These are phyloP conservation scores for Allolobophora icterica DNA, from an alignment of 2,888 invertebrate species.

Conservation along the genomic window DNA sequence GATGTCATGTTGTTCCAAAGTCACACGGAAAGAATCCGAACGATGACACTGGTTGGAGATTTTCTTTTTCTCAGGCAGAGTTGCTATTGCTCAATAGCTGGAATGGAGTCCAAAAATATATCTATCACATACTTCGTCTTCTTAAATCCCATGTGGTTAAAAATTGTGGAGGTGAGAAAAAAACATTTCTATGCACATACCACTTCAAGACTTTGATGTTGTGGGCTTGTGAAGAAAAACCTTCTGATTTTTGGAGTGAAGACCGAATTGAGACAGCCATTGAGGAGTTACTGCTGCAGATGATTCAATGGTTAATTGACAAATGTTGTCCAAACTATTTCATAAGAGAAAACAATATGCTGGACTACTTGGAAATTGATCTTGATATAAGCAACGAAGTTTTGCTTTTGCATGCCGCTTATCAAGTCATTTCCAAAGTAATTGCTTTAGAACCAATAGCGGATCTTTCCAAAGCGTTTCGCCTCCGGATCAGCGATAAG, in stretches of 20 bases:
- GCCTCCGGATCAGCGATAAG: too few relatives aligned
- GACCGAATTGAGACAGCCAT: not conserved
- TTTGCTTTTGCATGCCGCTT: not conserved
- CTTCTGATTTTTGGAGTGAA: not conserved
- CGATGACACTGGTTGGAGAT: not conserved
- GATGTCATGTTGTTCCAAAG: not conserved
- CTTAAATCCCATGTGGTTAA: not conserved
- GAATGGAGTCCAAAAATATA: not conserved
- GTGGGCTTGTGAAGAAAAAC: slow-evolving; percentile 14
- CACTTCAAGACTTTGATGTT: not conserved
- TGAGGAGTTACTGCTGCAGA: not conserved
- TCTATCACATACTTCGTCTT: not conserved
- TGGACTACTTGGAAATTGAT: not conserved
- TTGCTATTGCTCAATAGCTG: not conserved
- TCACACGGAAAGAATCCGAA: not conserved
- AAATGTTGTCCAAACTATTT: not conserved
- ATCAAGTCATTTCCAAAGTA: not conserved
- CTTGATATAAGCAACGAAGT: not conserved
- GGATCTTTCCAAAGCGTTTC: too few relatives aligned
- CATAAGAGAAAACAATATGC: not conserved
- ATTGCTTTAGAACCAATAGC: too few relatives aligned
- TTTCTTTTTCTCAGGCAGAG: not conserved
- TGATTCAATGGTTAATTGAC: slow-evolving; percentile 7
- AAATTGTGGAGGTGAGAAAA: not conserved
- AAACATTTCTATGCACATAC: not conserved